Conservation (phyloP, 2,797 vertebrate species). For the Sphenopsis melanotis region DNA sequence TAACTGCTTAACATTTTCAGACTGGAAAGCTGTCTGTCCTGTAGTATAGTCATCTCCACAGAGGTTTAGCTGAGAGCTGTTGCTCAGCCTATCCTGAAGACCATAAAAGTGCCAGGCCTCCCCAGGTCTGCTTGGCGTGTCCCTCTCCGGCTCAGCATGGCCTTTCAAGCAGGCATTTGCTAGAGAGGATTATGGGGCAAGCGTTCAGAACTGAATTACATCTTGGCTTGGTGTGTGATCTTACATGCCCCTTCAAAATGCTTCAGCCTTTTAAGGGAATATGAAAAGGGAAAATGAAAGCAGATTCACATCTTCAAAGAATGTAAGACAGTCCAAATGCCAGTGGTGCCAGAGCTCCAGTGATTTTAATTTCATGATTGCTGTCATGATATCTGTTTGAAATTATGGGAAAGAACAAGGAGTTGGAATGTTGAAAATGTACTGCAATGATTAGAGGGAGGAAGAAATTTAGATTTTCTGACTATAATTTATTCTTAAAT, state of each 20-base stretch:
- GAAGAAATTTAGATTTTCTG: background rate
- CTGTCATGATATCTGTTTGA: background rate
- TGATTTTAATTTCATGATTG: background rate
- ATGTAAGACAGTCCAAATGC: background rate
- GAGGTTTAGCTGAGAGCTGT: background rate
- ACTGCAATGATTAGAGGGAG: background rate
- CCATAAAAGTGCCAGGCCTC: background rate
- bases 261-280: background rate
- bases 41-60: background rate
- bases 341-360: background rate
- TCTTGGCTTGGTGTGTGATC: background rate
- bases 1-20: background rate
- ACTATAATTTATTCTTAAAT: background rate
- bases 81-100: background rate
- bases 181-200: background rate
- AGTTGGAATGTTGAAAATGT: background rate
- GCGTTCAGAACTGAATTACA: background rate
- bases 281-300: background rate
- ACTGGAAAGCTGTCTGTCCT: background rate
- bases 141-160: background rate
- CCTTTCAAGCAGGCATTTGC: background rate
- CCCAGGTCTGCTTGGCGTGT: background rate
- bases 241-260: background rate
- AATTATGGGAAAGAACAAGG: background rate
- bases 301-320: background rate